A percentile compares a stretch with the other conserved stretches of the same genome.
phyloP scores from a whole-genome alignment of 1,140 invertebrate genomes.

The Drosophila teissieri region DNA sequence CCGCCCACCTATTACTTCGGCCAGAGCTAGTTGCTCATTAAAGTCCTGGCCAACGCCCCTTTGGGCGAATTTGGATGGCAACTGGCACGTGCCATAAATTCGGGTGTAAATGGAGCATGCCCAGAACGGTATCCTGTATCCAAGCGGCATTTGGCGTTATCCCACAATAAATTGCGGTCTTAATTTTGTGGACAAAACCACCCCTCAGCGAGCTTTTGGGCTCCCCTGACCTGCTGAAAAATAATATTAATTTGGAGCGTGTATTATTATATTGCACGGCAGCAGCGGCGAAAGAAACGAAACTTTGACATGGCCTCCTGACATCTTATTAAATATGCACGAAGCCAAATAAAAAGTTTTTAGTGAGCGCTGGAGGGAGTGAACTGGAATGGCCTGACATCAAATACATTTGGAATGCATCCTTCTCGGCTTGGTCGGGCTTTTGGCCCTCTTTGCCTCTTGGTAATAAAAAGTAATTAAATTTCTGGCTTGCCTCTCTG shows the following conservation, averaged over 20 bases:
- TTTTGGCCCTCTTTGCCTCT: slow-evolving; percentile 35
- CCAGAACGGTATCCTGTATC: slow-evolving; percentile 60
- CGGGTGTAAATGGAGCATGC: slow-evolving; percentile 72
- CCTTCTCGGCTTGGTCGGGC: slow-evolving; percentile 20
- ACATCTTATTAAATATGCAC: slow-evolving; percentile 74
- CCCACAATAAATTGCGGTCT: slow-evolving; percentile 74
- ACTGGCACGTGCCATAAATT: slow-evolving; percentile 71
- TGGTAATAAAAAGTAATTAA: slow-evolving; percentile 74
- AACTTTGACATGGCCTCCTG: slow-evolving; percentile 64
- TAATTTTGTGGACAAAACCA: slow-evolving; percentile 54
- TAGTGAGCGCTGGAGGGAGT: slow-evolving; percentile 2
- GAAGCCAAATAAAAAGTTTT: slow-evolving; percentile 66
- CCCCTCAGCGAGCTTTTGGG: slow-evolving; percentile 4
- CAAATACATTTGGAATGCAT: slow-evolving; percentile 1
- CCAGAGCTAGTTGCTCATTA: slow-evolving; percentile 45
- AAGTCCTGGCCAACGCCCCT: slow-evolving; percentile 51
- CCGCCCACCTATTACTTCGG: background rate
- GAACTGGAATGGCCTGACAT: slow-evolving; percentile 29
- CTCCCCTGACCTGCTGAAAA: slow-evolving; percentile 21
- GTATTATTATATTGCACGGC: slow-evolving; percentile 65
- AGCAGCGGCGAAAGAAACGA: slow-evolving; percentile 12
- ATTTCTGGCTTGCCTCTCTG: slow-evolving; percentile 57
- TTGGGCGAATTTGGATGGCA: slow-evolving; percentile 20
- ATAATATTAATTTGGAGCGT: slow-evolving; percentile 77
- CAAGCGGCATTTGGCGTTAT: slow-evolving; percentile 57